A percentile compares a stretch with the other conserved stretches of the same genome.
phyloP scores from a whole-genome alignment of 2,797 vertebrate genomes.

The Falco berigora region DNA sequence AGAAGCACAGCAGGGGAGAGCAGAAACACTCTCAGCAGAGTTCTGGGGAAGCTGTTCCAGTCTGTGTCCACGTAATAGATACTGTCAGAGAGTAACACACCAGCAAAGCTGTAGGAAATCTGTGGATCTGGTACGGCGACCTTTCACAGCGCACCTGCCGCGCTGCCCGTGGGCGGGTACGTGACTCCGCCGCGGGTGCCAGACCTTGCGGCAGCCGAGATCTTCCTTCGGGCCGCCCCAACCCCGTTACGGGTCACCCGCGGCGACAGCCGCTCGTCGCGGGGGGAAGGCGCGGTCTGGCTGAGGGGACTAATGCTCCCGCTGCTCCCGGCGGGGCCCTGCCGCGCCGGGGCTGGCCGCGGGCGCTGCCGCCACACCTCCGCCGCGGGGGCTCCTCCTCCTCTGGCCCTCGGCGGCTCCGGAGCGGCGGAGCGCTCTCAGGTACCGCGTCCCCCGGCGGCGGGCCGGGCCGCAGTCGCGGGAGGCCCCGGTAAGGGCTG shows the following conservation, averaged over 20 bases:
- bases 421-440: not conserved
- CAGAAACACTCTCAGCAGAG: not conserved
- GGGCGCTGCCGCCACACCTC: not conserved
- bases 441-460: not conserved
- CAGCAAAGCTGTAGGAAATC: not conserved
- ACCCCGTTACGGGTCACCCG: rapidly evolving
- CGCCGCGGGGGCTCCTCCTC: not conserved
- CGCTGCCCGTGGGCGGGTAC: rapidly evolving
- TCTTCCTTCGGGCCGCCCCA: rapidly evolving
- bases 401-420: not conserved
- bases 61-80: not conserved
- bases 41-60: rapidly evolving
- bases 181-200: rapidly evolving
- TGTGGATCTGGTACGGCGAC: rapidly evolving
- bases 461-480: rapidly evolving
- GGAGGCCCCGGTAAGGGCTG: not conserved
- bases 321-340: rapidly evolving
- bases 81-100: not conserved
- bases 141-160: rapidly evolving
- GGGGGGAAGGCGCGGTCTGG: rapidly evolving
- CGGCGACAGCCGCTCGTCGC: rapidly evolving
- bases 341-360: too few species aligned
- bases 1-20: not conserved
- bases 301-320: rapidly evolving
- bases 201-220: too few species aligned